Evolutionary conservation across 2,888 invertebrate genomes (phyloP).

Genomic region (Caenorhabditis auriculariae): DNA sequence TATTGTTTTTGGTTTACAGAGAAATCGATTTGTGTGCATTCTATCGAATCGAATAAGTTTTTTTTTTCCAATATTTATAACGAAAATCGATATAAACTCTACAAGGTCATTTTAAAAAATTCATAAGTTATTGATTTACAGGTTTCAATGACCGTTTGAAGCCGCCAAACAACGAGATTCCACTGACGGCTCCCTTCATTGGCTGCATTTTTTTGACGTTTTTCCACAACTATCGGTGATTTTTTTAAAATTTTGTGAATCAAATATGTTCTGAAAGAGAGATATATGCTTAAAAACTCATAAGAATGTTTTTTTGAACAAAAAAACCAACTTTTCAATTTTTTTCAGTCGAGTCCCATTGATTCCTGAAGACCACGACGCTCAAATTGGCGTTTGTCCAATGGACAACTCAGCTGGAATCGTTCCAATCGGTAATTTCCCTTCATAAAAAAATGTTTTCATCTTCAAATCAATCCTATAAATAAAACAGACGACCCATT

Average conservation of each 20-base stretch:
- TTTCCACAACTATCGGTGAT: slow-evolving; percentile 64
- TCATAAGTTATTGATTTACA: too few species aligned
- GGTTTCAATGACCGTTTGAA: slow-evolving; percentile 27
- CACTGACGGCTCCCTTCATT: slow-evolving; percentile 60
- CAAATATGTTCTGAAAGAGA: neutral
- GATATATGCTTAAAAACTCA: neutral
- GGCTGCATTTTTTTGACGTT: too few species aligned
- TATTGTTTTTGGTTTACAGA: too few species aligned
- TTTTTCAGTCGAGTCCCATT: slow-evolving; percentile 44
- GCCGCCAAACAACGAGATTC: slow-evolving; percentile 54
- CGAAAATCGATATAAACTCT: too few species aligned
- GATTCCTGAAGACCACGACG: slow-evolving; percentile 53
- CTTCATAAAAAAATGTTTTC: too few species aligned
- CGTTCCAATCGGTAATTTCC: slow-evolving; percentile 12
- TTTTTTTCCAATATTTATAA: too few species aligned
- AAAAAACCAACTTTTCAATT: neutral
- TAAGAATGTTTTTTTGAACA: neutral
- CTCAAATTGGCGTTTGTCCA: slow-evolving; percentile 55
- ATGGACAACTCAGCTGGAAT: slow-evolving; percentile 18
- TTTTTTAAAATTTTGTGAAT: neutral
- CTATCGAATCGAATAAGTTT: too few species aligned
- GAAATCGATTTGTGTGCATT: too few species aligned
- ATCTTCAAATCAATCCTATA: neutral
- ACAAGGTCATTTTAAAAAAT: too few species aligned
- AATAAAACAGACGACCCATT: slow-evolving; percentile 25